Evolutionary conservation across 2,113 vertebrate species (phyloP).

Genomic region (Gambusia holbrooki): DNA sequence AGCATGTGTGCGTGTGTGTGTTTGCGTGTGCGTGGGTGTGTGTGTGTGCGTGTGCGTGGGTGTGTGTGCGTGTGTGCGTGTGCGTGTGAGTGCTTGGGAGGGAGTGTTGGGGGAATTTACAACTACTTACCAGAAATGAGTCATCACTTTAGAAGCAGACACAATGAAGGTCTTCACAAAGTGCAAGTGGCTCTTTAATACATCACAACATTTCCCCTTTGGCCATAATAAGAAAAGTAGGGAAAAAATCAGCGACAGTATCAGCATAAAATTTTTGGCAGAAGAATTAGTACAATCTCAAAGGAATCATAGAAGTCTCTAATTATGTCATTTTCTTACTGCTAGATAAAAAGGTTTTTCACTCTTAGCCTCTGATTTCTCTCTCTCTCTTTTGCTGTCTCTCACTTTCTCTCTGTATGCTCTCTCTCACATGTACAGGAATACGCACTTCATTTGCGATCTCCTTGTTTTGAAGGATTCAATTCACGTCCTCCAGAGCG

Average conservation of each 20-base stretch:
- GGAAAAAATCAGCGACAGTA: too few species aligned
- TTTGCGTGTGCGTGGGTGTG: too few species aligned
- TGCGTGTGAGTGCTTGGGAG: too few species aligned
- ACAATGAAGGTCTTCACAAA: constrained; percentile 3
- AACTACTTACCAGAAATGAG: constrained; percentile 14
- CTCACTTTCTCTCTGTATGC: neutral
- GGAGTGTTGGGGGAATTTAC: neutral
- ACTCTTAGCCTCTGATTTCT: neutral
- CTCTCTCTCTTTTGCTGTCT: constrained; percentile 2
- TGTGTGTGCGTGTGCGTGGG: neutral
- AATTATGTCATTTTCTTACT: constrained; percentile 11
- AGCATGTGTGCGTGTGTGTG: too few species aligned
- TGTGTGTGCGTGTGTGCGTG: too few species aligned
- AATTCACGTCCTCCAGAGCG: neutral
- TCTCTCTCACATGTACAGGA: neutral
- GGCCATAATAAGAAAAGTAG: neutral
- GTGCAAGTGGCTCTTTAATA: neutral
- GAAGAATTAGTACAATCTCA: constrained; percentile 25
- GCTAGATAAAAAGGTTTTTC: constrained; percentile 19
- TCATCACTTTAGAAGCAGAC: constrained; percentile 2
- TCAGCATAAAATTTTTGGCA: neutral
- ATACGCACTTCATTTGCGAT: neutral
- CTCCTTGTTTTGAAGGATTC: neutral
- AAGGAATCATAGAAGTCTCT: constrained; percentile 44
- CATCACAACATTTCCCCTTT: constrained; percentile 8